A percentile compares a stretch with the other conserved stretches of the same genome.
Conservation (phyloP, 1,140 invertebrate genomes). For the Dinoponera quadriceps region DNA sequence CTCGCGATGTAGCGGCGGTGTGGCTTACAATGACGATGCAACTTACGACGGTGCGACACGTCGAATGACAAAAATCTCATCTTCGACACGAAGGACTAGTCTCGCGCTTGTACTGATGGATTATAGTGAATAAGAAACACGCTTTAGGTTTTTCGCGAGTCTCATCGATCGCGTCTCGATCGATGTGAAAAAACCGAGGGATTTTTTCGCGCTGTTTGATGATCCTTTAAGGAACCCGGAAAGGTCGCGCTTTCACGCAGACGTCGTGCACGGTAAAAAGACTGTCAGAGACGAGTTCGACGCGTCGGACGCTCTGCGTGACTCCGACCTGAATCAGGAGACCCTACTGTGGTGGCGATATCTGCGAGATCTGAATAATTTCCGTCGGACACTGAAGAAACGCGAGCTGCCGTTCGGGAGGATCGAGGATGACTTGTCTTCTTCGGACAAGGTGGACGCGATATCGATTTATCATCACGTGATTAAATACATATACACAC, state of each 20-base stretch:
- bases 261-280: constrained; percentile 38
- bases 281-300: not conserved
- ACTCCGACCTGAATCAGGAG: constrained; percentile 41
- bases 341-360: constrained; percentile 44
- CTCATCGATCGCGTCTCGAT: not conserved
- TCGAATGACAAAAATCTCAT: not conserved
- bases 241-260: not conserved
- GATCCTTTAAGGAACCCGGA: constrained; percentile 42
- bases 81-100: not conserved
- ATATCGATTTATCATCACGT: not conserved
- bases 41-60: not conserved
- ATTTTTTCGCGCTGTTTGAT: not conserved
- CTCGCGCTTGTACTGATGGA: not conserved
- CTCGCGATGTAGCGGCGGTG: not conserved
- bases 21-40: not conserved
- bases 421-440: constrained; percentile 59
- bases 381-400: constrained; percentile 68
- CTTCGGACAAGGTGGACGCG: constrained; percentile 66
- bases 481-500: not conserved
- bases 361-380: constrained; percentile 60
- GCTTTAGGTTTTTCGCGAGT: not conserved
- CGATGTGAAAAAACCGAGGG: constrained; percentile 13
- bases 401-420: constrained; percentile 49
- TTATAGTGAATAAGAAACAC: not conserved
- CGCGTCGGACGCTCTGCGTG: constrained; percentile 55